Evolutionary conservation across 2,113 vertebrate species (phyloP).

Genomic region (Aspidoscelis tigris): DNA sequence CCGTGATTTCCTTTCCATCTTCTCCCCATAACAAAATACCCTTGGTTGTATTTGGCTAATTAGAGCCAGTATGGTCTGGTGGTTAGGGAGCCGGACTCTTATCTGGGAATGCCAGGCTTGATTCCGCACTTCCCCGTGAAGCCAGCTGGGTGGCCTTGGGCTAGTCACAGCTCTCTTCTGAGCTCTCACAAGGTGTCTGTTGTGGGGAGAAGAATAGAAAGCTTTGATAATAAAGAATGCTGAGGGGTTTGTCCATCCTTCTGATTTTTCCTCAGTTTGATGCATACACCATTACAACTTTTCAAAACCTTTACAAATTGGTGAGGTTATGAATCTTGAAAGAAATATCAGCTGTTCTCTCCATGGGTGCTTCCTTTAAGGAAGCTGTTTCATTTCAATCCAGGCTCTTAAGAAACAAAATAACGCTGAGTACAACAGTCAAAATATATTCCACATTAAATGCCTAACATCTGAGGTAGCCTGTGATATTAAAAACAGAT

Average conservation of each 20-base stretch:
- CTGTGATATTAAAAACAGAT: constrained; percentile 1
- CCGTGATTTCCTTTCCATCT: no score
- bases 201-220: no score
- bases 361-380: not conserved
- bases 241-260: not conserved
- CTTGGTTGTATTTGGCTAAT: no score
- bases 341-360: not conserved
- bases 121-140: no score
- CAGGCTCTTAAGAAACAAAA: not conserved
- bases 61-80: no score
- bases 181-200: no score
- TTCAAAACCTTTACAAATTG: not conserved
- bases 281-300: not conserved
- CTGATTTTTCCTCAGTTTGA: not conserved
- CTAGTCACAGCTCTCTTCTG: no score
- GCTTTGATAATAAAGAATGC: no score
- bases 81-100: no score
- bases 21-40: no score
- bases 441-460: constrained; percentile 8
- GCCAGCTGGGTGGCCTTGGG: no score
- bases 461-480: not conserved
- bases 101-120: no score
- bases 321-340: not conserved
- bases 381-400: not conserved
- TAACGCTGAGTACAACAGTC: not conserved